phyloP scores from a whole-genome alignment of 2,888 invertebrate species.

The Masnerella sp. region DNA sequence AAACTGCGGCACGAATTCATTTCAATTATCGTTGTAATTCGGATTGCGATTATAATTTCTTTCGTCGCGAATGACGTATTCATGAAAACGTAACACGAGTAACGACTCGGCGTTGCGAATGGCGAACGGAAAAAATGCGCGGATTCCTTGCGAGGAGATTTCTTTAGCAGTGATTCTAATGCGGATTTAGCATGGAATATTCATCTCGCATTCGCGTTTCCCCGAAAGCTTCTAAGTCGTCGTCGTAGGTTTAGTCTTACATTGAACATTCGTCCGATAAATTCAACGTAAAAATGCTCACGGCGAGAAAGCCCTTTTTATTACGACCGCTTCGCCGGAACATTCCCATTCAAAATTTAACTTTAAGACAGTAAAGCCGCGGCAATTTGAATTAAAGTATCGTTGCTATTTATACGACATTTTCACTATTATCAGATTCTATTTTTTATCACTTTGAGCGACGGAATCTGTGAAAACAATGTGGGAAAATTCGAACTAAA shows the following conservation, averaged over 20 bases:
- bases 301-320: slow-evolving; percentile 37
- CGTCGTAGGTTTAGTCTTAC: slow-evolving; percentile 38
- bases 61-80: slow-evolving; percentile 16
- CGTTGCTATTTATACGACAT: too few species aligned
- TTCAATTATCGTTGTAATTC: slow-evolving; percentile 3
- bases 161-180: slow-evolving; percentile 70
- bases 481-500: too few species aligned
- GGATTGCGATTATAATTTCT: neutral
- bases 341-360: slow-evolving; percentile 39
- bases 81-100: slow-evolving; percentile 11
- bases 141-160: slow-evolving; percentile 59
- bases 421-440: too few species aligned
- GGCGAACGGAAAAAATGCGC: neutral
- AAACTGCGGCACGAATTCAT: too few species aligned
- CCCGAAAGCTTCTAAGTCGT: slow-evolving; percentile 61
- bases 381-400: slow-evolving; percentile 24
- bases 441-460: too few species aligned
- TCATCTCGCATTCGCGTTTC: slow-evolving; percentile 72
- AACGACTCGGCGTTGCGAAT: neutral
- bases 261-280: slow-evolving; percentile 46
- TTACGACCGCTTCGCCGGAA: slow-evolving; percentile 23
- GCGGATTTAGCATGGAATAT: slow-evolving; percentile 74
- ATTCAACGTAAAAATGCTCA: slow-evolving; percentile 40
- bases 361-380: slow-evolving; percentile 9
- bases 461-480: too few species aligned